A percentile compares a stretch with the other conserved stretches of the same genome.
These are phyloP conservation scores for Eudasyphora cyanicolor DNA, from an alignment of 2,888 invertebrate species.

Conservation along the genomic window DNA sequence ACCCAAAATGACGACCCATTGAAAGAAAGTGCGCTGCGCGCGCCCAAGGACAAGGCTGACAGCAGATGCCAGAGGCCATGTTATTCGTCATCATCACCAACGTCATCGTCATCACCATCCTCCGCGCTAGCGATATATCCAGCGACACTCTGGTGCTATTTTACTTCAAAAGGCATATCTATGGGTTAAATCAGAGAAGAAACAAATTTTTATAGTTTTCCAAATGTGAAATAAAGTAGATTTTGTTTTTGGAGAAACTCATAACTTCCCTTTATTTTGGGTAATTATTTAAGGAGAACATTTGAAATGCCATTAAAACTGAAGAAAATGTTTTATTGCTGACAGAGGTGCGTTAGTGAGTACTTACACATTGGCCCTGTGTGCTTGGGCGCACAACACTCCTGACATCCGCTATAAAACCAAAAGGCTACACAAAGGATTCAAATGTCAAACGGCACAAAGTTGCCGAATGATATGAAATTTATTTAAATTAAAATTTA, in stretches of 20 bases:
- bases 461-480: too few relatives aligned
- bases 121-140: background rate
- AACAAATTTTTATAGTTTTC: constrained; percentile 23
- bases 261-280: constrained; percentile 49
- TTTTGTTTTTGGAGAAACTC: constrained; percentile 40
- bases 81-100: background rate
- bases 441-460: too few relatives aligned
- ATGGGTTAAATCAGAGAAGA: constrained; percentile 36
- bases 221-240: constrained; percentile 26
- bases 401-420: background rate
- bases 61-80: constrained; percentile 33
- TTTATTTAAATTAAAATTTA: too few relatives aligned
- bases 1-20: background rate
- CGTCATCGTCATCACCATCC: background rate
- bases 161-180: constrained; percentile 9
- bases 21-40: background rate
- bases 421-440: too few relatives aligned
- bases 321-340: constrained; percentile 44
- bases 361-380: background rate
- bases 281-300: constrained; percentile 57
- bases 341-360: background rate
- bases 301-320: constrained; percentile 61
- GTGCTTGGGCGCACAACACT: background rate
- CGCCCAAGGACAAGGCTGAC: constrained; percentile 48
- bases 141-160: background rate